These are phyloP conservation scores for Athrips mouffetella DNA, from an alignment of 2,888 invertebrate genomes.

Conservation along the genomic window DNA sequence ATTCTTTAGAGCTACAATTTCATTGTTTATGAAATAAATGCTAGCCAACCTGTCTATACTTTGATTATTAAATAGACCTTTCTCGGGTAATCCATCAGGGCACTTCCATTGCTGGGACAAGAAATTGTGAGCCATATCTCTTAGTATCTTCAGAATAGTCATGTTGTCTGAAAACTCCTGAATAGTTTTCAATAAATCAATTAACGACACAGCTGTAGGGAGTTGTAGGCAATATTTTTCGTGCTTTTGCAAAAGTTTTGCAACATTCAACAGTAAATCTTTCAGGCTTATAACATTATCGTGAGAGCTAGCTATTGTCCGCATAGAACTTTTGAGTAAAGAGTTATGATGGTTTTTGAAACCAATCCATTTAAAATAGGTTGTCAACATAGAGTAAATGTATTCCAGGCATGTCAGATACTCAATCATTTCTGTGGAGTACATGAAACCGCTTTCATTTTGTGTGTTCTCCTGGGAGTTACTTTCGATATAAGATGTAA, in stretches of 20 bases:
- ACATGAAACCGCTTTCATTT: constrained; percentile 39
- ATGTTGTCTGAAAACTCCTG: constrained; percentile 60
- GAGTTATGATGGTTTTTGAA: constrained; percentile 69
- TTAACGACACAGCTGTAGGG: constrained; percentile 73
- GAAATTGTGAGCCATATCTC: constrained; percentile 63
- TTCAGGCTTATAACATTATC: constrained; percentile 46
- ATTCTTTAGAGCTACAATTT: constrained; percentile 76
- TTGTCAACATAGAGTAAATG: constrained; percentile 75
- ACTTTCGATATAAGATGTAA: constrained; percentile 47
- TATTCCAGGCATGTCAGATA: constrained; percentile 71
- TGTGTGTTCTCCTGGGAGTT: constrained; percentile 34
- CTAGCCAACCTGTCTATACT: constrained; percentile 81
- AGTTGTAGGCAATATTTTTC: constrained; percentile 74
- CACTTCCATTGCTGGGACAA: constrained; percentile 84
- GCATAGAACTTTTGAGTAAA: constrained; percentile 56
- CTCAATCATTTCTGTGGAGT: constrained; percentile 42
- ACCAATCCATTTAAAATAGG: constrained; percentile 81
- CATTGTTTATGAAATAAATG: constrained; percentile 80
- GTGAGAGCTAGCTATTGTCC: constrained; percentile 50
- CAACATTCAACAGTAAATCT: constrained; percentile 54
- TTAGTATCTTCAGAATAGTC: constrained; percentile 61
- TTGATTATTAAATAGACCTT: constrained; percentile 81
- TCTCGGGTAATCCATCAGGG: constrained; percentile 79
- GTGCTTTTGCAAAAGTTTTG: constrained; percentile 60
- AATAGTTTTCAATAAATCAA: constrained; percentile 73